phyloP scores from a whole-genome alignment of 35 echinoderm and acorn worm species.

The Ophioderma brevispina region DNA sequence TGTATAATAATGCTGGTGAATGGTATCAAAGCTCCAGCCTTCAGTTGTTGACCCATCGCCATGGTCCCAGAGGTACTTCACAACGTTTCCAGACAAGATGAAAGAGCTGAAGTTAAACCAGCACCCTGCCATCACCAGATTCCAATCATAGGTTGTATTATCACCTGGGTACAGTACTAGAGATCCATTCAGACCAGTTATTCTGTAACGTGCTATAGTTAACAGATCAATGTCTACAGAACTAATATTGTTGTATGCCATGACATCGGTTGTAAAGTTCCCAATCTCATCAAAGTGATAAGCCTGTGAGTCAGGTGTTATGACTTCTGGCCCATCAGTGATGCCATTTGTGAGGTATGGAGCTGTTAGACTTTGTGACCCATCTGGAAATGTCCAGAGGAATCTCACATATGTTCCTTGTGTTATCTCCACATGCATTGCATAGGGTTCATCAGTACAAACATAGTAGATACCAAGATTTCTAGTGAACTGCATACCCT shows the following conservation, averaged over 20 bases:
- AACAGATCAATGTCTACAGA: constrained; percentile 41
- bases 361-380: neutral
- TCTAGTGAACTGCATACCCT: constrained; percentile 71
- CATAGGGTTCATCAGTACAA: constrained; percentile 61
- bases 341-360: constrained; percentile 61
- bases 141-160: constrained; percentile 79
- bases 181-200: constrained; percentile 56
- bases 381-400: constrained; percentile 65
- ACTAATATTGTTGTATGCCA: constrained; percentile 76
- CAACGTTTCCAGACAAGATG: constrained; percentile 68
- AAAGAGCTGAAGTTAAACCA: constrained; percentile 73
- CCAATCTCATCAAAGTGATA: constrained; percentile 76
- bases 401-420: constrained; percentile 81
- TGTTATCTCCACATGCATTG: constrained; percentile 70
- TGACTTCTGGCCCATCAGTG: constrained; percentile 54
- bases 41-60: constrained; percentile 54
- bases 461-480: constrained; percentile 82
- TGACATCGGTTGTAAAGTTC: constrained; percentile 71
- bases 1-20: constrained; percentile 53
- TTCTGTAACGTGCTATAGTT: constrained; percentile 72
- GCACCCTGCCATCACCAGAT: constrained; percentile 65
- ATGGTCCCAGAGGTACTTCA: constrained; percentile 71
- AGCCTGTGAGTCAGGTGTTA: constrained; percentile 53
- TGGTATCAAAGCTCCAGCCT: constrained; percentile 32
- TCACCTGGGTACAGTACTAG: constrained; percentile 48